phyloP scores from a whole-genome alignment of 2,113 vertebrate genomes.

The Zosterops japonicus region DNA sequence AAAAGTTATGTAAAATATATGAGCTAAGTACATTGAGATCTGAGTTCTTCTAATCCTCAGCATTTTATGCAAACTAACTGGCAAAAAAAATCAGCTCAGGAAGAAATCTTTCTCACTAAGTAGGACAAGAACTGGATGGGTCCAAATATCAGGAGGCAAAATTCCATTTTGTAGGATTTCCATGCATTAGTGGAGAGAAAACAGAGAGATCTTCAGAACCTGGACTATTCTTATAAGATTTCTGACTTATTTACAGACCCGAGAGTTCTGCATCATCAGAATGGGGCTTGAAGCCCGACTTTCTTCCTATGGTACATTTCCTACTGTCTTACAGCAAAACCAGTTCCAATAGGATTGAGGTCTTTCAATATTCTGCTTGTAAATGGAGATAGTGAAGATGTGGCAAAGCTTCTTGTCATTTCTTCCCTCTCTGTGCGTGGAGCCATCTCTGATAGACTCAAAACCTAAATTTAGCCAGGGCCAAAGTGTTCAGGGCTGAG shows the following conservation, averaged over 20 bases:
- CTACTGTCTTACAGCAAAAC: not conserved
- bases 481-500: not conserved
- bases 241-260: not conserved
- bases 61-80: constrained; percentile 16
- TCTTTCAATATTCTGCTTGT: not conserved
- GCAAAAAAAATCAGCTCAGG: not conserved
- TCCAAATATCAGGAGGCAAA: not conserved
- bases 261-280: not conserved
- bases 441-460: not conserved
- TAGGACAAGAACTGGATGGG: not conserved
- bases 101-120: not conserved
- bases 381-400: not conserved
- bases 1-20: not conserved
- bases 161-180: not conserved
- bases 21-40: not conserved
- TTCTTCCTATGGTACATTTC: not conserved
- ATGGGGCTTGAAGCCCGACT: not conserved
- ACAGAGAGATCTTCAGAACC: not conserved
- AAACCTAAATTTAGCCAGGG: not conserved
- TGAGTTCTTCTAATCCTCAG: not conserved
- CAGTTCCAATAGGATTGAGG: not conserved
- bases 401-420: not conserved
- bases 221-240: not conserved
- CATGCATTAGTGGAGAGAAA: not conserved
- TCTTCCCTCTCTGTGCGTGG: not conserved